Conservation (phyloP, 2,797 vertebrate genomes). For the Glyptemys insculpta region DNA sequence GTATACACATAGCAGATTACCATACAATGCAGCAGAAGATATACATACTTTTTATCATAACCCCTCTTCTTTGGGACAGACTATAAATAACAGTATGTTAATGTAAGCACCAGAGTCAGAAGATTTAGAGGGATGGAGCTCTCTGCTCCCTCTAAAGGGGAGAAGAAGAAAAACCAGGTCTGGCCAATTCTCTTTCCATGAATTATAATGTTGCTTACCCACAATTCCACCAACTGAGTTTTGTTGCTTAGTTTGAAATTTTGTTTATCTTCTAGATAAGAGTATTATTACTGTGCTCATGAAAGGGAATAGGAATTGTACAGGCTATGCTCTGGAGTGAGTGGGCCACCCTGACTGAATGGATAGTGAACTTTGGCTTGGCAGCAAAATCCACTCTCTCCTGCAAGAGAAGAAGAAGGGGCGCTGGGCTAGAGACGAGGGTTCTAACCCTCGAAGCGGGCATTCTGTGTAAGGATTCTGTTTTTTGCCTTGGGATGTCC, state of each 20-base stretch:
- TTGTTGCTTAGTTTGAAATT: not conserved
- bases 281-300: not conserved
- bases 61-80: not conserved
- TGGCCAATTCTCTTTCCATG: not conserved
- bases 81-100: not conserved
- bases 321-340: not conserved
- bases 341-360: not conserved
- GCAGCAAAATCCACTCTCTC: not conserved
- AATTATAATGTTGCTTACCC: not conserved
- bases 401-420: not conserved
- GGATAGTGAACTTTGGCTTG: not conserved
- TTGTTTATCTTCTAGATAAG: not conserved
- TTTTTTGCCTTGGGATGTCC: not conserved
- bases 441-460: not conserved
- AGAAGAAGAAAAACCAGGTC: not conserved
- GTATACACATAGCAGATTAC: not conserved
- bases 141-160: not conserved
- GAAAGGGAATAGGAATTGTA: not conserved
- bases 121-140: not conserved
- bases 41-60: too few relatives aligned
- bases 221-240: not conserved
- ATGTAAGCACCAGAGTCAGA: too few relatives aligned
- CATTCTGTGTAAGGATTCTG: not conserved
- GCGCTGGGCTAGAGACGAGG: not conserved
- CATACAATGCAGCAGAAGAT: too few relatives aligned